Percentiles rank a stretch among this genome's conserved stretches.
Evolutionary conservation across 2,888 invertebrate species (phyloP).

Genomic region (Hirtodrosophila duncani): DNA sequence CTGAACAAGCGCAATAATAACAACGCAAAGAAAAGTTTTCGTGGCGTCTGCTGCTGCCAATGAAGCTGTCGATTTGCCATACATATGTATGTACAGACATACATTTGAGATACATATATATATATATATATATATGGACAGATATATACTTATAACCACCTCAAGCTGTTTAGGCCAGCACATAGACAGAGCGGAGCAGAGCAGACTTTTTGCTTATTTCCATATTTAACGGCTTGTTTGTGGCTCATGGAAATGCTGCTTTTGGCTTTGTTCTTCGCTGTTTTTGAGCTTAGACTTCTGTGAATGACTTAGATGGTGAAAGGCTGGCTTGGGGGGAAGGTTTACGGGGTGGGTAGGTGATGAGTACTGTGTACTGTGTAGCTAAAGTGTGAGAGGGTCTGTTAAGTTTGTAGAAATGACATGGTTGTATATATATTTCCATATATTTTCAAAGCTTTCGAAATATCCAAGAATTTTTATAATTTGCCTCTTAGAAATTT

Average conservation of each 20-base stretch:
- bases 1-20: slow-evolving; percentile 24
- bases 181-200: too few relatives aligned
- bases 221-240: slow-evolving; percentile 52
- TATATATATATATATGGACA: neutral
- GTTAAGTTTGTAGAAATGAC: too few relatives aligned
- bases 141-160: neutral
- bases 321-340: too few relatives aligned
- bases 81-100: neutral
- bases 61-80: slow-evolving; percentile 26
- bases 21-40: too few relatives aligned
- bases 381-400: too few relatives aligned
- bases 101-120: neutral
- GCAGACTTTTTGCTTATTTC: slow-evolving; percentile 41
- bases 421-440: too few relatives aligned
- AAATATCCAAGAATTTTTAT: too few relatives aligned
- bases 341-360: too few relatives aligned
- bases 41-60: slow-evolving; percentile 8
- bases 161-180: slow-evolving; percentile 4
- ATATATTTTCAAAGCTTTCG: too few relatives aligned
- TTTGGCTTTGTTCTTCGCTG: slow-evolving; percentile 16
- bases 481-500: too few relatives aligned
- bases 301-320: too few relatives aligned
- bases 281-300: slow-evolving; percentile 1
- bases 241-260: slow-evolving; percentile 28
- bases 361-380: too few relatives aligned